Evolutionary conservation across 2,797 vertebrate genomes (phyloP).

Genomic region (Gymnothorax javanicus): DNA sequence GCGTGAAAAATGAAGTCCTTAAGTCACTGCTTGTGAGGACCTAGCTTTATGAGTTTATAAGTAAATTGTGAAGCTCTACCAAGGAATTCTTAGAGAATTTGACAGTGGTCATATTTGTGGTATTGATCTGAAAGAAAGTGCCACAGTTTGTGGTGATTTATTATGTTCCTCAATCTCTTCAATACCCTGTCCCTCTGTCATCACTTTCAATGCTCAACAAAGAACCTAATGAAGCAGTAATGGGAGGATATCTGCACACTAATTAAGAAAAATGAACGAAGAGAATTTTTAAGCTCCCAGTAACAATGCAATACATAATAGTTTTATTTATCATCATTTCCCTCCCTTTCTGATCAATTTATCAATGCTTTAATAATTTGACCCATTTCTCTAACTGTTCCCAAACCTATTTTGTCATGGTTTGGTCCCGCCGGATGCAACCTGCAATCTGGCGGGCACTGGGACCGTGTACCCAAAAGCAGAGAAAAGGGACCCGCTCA

Average conservation of each 20-base stretch:
- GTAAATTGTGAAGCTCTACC: slow-evolving; percentile 55
- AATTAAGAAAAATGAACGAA: slow-evolving; percentile 81
- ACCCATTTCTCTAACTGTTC: slow-evolving; percentile 25
- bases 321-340: not conserved
- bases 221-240: slow-evolving; percentile 76
- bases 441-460: too few species aligned
- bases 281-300: slow-evolving; percentile 62
- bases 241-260: slow-evolving; percentile 68
- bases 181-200: slow-evolving; percentile 70
- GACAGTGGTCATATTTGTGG: slow-evolving; percentile 51
- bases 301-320: slow-evolving; percentile 68
- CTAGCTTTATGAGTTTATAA: slow-evolving; percentile 45
- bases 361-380: too few species aligned
- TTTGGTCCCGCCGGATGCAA: too few species aligned
- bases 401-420: too few species aligned
- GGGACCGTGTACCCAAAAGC: too few species aligned
- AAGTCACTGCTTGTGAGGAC: not conserved
- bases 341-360: not conserved
- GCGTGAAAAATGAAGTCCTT: too few species aligned
- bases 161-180: slow-evolving; percentile 53
- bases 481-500: too few species aligned
- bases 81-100: slow-evolving; percentile 49
- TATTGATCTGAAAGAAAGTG: slow-evolving; percentile 50
- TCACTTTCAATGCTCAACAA: slow-evolving; percentile 72
- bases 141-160: slow-evolving; percentile 57